A percentile compares a stretch with the other conserved stretches of the same genome.
Conservation (phyloP, 1,140 invertebrate species). For the Ostrea edulis region DNA sequence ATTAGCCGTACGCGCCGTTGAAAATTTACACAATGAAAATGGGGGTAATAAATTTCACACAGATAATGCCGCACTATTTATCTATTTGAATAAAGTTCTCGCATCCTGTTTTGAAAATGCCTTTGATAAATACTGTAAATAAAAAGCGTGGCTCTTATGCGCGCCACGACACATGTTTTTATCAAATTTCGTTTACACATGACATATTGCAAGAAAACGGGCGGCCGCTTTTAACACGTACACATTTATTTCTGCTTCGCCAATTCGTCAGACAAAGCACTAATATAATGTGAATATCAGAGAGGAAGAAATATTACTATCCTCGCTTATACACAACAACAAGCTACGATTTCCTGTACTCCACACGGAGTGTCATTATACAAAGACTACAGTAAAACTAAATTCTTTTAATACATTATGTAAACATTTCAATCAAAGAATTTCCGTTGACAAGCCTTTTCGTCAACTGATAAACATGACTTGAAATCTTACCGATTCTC, state of each 20-base stretch:
- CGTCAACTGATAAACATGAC: conserved; percentile 26
- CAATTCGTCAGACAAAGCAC: conserved; percentile 6
- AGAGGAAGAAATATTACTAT: neutral
- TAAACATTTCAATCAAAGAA: conserved; percentile 33
- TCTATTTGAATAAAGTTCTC: conserved; percentile 35
- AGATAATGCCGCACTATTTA: conserved; percentile 41
- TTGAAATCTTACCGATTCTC: conserved; percentile 24
- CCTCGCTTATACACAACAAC: neutral
- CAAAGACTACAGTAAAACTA: conserved; percentile 3
- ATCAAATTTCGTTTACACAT: conserved; percentile 41
- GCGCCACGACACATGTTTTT: conserved; percentile 42
- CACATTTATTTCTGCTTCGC: neutral
- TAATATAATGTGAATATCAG: neutral
- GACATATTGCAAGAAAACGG: conserved; percentile 22
- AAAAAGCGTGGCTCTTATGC: conserved; percentile 28
- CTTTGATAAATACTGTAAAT: conserved; percentile 43
- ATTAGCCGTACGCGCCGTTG: conserved; percentile 26
- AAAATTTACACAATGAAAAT: conserved; percentile 30
- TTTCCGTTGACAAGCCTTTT: conserved; percentile 37
- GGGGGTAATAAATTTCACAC: conserved; percentile 36
- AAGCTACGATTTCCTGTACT: conserved; percentile 20
- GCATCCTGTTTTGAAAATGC: conserved; percentile 42
- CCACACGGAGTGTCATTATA: neutral
- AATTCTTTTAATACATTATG: conserved; percentile 26
- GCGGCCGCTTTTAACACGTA: conserved; percentile 6